A percentile compares a stretch with the other conserved stretches of the same genome.
These are phyloP conservation scores for Molorchus minor DNA, from an alignment of 2,888 invertebrate genomes.

Conservation along the genomic window DNA sequence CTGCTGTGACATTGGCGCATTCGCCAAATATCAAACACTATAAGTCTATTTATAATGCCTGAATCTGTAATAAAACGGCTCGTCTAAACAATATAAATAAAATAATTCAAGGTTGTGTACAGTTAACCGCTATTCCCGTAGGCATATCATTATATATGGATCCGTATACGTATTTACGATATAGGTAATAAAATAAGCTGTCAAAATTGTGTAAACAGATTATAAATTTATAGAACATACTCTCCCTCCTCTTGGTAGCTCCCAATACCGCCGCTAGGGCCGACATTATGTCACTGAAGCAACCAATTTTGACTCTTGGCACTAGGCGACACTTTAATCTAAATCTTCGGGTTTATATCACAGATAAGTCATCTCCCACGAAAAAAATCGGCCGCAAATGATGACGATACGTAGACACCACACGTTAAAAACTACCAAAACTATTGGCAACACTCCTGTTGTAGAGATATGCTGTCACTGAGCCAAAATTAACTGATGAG, in stretches of 20 bases:
- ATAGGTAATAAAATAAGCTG: no score
- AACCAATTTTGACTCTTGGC: slow-evolving; percentile 58
- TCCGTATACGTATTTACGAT: no score
- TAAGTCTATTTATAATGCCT: not conserved
- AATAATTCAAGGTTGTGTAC: not conserved
- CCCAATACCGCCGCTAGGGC: slow-evolving; percentile 58
- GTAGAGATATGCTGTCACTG: slow-evolving; percentile 44
- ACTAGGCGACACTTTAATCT: slow-evolving; percentile 3
- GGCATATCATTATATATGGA: no score
- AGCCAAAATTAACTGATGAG: slow-evolving; percentile 55
- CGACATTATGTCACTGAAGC: slow-evolving; percentile 58
- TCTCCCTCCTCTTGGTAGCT: slow-evolving; percentile 56
- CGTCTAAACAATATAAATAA: not conserved
- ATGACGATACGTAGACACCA: not conserved
- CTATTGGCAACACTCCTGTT: slow-evolving; percentile 18
- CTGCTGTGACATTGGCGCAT: not conserved
- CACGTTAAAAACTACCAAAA: slow-evolving; percentile 18
- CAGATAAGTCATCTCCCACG: not conserved
- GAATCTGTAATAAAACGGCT: no score
- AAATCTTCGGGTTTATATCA: no score
- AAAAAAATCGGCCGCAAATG: not conserved
- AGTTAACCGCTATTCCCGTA: not conserved
- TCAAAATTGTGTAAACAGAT: slow-evolving; percentile 13
- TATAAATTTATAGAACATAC: slow-evolving; percentile 47
- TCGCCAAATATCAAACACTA: not conserved